Conservation (phyloP, 2,888 invertebrate genomes). For the Thymelicus sylvestris region DNA sequence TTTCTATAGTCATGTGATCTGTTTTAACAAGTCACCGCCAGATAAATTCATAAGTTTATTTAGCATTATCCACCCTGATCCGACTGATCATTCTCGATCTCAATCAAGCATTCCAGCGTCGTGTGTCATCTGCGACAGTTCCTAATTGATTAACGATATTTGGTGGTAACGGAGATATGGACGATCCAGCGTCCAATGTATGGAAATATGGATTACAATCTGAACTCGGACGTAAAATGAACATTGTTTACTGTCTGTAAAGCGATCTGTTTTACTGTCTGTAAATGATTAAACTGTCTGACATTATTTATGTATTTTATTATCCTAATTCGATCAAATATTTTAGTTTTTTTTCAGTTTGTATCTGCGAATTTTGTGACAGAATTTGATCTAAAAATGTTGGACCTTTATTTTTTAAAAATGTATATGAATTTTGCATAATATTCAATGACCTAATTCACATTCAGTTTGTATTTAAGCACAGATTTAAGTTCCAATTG, state of each 20-base stretch:
- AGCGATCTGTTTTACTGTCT: background rate
- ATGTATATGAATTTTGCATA: too few species aligned
- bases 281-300: background rate
- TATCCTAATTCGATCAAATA: too few species aligned
- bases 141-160: slow-evolving; percentile 67
- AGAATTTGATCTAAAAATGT: too few species aligned
- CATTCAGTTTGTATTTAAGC: too few species aligned
- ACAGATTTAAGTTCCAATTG: too few species aligned
- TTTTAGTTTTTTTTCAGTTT: too few species aligned
- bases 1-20: too few species aligned
- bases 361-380: too few species aligned
- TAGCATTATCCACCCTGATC: background rate
- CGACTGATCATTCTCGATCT: slow-evolving; percentile 44
- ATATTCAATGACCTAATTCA: too few species aligned
- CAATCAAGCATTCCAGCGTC: slow-evolving; percentile 47
- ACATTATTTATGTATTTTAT: too few species aligned
- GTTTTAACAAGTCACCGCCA: too few species aligned
- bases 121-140: slow-evolving; percentile 56
- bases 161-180: slow-evolving; percentile 43
- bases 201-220: background rate
- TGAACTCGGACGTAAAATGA: background rate
- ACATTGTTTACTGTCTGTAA: background rate
- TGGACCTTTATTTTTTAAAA: too few species aligned
- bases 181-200: background rate
- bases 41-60: slow-evolving; percentile 3